These are phyloP conservation scores for Myanophis thanlyinensis DNA, from an alignment of 2,113 vertebrate species.

Conservation along the genomic window DNA sequence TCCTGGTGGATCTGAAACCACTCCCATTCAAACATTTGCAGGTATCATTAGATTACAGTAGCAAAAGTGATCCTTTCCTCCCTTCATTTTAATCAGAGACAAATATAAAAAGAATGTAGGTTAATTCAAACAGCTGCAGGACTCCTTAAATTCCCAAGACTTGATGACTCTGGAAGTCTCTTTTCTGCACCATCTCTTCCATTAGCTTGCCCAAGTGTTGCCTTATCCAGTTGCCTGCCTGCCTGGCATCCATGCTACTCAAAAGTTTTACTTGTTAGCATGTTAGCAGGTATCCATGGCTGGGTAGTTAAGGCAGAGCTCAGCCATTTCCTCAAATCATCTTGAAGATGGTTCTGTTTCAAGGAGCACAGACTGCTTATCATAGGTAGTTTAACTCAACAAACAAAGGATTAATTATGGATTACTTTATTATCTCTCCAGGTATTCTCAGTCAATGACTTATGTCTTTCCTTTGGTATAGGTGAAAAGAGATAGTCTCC, in stretches of 20 bases:
- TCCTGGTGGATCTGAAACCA: not conserved
- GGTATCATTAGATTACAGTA: not conserved
- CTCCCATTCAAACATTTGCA: not conserved
- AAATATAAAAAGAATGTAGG: slow-evolving; percentile 6
- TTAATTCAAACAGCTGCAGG: not conserved
- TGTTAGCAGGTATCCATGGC: not conserved
- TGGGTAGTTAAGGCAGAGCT: not conserved
- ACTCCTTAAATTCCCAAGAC: not conserved
- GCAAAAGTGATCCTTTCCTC: not conserved
- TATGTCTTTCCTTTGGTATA: too few relatives aligned
- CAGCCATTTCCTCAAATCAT: not conserved
- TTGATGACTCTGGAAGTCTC: not conserved
- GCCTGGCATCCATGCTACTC: not conserved
- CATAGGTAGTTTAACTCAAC: too few relatives aligned
- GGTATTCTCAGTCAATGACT: too few relatives aligned
- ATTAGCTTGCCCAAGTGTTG: not conserved
- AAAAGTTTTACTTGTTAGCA: not conserved
- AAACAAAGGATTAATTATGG: too few relatives aligned
- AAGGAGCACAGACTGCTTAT: too few relatives aligned
- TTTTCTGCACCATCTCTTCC: not conserved
- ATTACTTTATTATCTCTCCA: too few relatives aligned
- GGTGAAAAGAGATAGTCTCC: too few relatives aligned
- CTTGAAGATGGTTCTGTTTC: not conserved
- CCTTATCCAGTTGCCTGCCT: not conserved
- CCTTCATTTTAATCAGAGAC: not conserved